These are phyloP conservation scores for Willowsia nigromaculata DNA, from an alignment of 2,888 invertebrate species.

Conservation along the genomic window DNA sequence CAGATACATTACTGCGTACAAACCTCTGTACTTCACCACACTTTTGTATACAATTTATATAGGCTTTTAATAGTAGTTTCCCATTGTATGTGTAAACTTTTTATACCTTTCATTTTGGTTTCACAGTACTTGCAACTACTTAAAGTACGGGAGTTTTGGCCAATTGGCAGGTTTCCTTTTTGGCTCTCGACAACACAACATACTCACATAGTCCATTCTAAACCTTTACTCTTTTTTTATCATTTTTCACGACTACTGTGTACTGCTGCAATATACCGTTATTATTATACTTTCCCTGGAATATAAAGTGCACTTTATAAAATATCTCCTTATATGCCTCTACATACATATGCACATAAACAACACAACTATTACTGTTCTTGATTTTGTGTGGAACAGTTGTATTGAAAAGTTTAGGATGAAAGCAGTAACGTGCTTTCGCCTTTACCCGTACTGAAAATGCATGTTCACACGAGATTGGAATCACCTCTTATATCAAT, in stretches of 20 bases:
- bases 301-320: neutral
- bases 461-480: neutral
- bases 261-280: neutral
- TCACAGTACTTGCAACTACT: constrained; percentile 46
- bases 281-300: neutral
- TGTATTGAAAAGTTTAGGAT: constrained; percentile 3
- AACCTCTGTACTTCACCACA: neutral
- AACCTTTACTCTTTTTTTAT: neutral
- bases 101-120: constrained; percentile 50
- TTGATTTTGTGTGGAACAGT: neutral
- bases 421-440: neutral
- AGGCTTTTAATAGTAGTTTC: neutral
- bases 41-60: constrained; percentile 9
- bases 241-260: neutral
- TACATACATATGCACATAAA: neutral
- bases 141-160: constrained; percentile 54
- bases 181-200: constrained; percentile 59
- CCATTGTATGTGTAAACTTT: constrained; percentile 37
- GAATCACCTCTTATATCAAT: neutral
- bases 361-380: neutral
- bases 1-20: neutral
- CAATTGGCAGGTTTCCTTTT: constrained; percentile 70
- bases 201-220: constrained; percentile 20
- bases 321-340: neutral
- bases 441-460: neutral